Conservation (phyloP, 2,888 invertebrate genomes). For the Agriopis aurantiaria region DNA sequence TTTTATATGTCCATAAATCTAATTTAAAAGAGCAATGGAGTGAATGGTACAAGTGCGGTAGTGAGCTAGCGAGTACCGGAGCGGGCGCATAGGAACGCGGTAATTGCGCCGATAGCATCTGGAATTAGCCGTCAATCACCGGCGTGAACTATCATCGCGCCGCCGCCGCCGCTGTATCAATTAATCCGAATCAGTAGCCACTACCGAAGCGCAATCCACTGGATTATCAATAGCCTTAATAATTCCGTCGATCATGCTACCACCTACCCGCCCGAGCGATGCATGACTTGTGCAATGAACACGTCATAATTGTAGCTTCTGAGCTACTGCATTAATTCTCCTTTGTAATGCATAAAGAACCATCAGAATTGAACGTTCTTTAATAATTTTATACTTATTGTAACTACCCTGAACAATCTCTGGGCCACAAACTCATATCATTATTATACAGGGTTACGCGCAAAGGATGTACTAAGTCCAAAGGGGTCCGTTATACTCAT, state of each 20-base stretch:
- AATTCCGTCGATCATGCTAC: conserved; percentile 71
- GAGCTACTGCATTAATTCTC: conserved; percentile 40
- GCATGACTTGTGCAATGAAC: conserved; percentile 49
- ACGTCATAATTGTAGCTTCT: conserved; percentile 44
- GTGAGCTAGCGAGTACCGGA: conserved; percentile 22
- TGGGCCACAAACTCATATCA: neutral
- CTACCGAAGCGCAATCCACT: conserved; percentile 53
- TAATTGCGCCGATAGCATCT: conserved; percentile 83
- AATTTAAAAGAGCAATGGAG: conserved; percentile 1
- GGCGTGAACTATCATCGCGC: conserved; percentile 74
- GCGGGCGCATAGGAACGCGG: conserved; percentile 53
- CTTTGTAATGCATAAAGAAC: conserved; percentile 20
- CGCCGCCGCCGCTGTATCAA: conserved; percentile 73
- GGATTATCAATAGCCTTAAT: conserved; percentile 73
- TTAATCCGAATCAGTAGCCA: conserved; percentile 83
- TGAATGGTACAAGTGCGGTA: conserved; percentile 26
- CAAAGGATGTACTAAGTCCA: too few species aligned
- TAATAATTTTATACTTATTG: neutral
- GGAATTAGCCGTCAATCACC: conserved; percentile 82
- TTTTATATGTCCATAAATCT: neutral
- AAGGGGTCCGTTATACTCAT: too few species aligned
- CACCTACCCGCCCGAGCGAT: conserved; percentile 51
- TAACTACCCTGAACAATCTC: neutral
- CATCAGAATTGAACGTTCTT: neutral
- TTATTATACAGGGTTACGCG: neutral